Conservation (phyloP, 53 echinoderm and acorn worm species). For the Temnopleurus reevesii region DNA sequence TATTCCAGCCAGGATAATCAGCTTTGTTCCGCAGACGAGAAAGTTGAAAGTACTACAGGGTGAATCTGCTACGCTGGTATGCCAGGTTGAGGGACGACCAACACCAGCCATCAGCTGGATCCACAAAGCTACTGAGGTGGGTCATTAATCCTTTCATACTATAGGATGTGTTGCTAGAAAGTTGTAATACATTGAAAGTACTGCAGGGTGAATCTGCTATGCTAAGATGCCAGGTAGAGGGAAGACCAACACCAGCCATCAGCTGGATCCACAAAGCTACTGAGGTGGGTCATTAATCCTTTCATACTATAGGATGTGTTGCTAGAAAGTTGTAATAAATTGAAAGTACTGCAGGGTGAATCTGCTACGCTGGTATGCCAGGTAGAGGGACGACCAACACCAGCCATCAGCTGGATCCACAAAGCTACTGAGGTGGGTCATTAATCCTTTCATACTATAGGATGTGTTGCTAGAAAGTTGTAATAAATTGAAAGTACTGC, state of each 20-base stretch:
- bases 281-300: background rate
- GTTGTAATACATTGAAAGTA: constrained; percentile 3
- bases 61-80: background rate
- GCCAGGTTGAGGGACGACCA: constrained; percentile 23
- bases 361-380: constrained; percentile 10
- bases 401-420: constrained; percentile 2
- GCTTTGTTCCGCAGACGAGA: background rate
- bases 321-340: too few relatives aligned
- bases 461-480: too few relatives aligned
- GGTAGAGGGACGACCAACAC: constrained; percentile 17
- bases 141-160: too few relatives aligned
- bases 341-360: background rate
- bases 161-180: too few relatives aligned
- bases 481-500: background rate
- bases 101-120: constrained; percentile 12
- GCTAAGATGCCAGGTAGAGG: constrained; percentile 4
- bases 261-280: constrained; percentile 22
- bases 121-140: constrained; percentile 5
- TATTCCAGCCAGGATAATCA: constrained; percentile 24
- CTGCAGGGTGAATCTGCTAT: background rate
- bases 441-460: too few relatives aligned
- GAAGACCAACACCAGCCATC: constrained; percentile 15
- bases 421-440: constrained; percentile 7
- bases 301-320: too few relatives aligned
- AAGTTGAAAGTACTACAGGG: background rate